A percentile compares a stretch with the other conserved stretches of the same genome.
Conservation (phyloP, 1,140 invertebrate genomes). For the Procambarus virginalis region DNA sequence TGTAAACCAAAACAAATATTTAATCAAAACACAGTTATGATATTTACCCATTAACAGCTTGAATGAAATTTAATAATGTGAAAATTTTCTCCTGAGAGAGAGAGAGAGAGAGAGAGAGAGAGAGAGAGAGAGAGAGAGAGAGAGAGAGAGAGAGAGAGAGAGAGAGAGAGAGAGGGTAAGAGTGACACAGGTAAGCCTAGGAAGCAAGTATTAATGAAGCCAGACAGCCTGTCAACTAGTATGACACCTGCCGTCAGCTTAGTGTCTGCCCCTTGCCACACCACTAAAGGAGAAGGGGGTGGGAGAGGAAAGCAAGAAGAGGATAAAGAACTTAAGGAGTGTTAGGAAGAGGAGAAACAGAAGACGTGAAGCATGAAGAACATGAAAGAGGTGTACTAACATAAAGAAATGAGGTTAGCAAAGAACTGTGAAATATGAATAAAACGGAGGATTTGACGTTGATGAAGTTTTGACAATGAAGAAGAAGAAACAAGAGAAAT, state of each 20-base stretch:
- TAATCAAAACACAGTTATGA: no score
- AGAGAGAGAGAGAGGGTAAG: conserved; percentile 7
- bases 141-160: conserved; percentile 30
- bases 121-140: conserved; percentile 36
- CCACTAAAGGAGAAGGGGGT: not conserved
- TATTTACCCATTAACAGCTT: no score
- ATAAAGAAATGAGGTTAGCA: no score
- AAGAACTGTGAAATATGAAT: no score
- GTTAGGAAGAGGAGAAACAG: not conserved
- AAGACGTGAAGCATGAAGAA: not conserved
- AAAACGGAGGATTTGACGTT: not conserved
- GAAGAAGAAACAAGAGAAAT: no score
- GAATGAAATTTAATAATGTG: no score
- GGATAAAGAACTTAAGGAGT: not conserved
- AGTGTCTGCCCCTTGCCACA: conserved; percentile 20
- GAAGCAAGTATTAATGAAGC: conserved; percentile 37
- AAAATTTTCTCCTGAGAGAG: not conserved
- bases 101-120: conserved; percentile 1
- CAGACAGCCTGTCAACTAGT: conserved; percentile 11
- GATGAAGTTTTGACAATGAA: not conserved
- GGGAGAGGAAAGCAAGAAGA: not conserved
- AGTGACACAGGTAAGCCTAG: not conserved
- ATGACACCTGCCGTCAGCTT: conserved; percentile 43
- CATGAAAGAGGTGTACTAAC: not conserved
- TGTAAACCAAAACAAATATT: no score